Base-by-base conservation (phyloP, 2,113 vertebrate species). In the Lepisosteus oculatus region DNA sequence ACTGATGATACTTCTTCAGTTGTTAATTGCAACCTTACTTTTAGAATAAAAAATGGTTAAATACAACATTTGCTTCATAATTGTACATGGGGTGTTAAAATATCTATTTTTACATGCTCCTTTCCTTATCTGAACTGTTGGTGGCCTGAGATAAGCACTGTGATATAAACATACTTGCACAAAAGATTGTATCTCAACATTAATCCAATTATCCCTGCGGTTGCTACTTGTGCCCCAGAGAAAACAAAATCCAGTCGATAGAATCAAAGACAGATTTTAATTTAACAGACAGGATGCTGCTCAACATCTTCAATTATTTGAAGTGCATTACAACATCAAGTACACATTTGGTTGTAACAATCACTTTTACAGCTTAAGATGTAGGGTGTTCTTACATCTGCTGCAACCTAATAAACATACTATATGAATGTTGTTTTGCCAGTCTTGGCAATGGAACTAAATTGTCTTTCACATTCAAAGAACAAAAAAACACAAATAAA, bases 111-210 rank as follows among this genome's bases (percentile, higher is more conserved):
- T 61, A 11, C 6, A 29, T n/a, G 65, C 55, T 55, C 12, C 43
- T 61, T 51, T 61, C 43, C 0, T 3, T 43, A 51, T 14, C 55
- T 13, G 3, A 61, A 43, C 44, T 29, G 44, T 56, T 51, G 65
- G 56, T 73, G 72, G 65, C 47, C 72, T 55, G 44, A 62, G 45
- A 67, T 55, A 61, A 68, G 65, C n/a, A 57, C 65, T 73, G 61
- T 68, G 56, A 68, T 68, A 62, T 61, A 68, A 67, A 61, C 45
- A 56, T 42, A 17, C 29, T n/a, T 14, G 72, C 65, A 55, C 65
- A 73, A 73, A 73, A 67, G 65, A 73, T 73, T 65, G 54, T 65
- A 73, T 73, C 65, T 68, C 65, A 73, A 73, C 72, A 65, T 67
- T 73, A 73, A 73, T 73, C 72, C 72, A 73, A 73, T 73, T 73